phyloP scores from a whole-genome alignment of 2,797 vertebrate species.

The Alcedo atthis region DNA sequence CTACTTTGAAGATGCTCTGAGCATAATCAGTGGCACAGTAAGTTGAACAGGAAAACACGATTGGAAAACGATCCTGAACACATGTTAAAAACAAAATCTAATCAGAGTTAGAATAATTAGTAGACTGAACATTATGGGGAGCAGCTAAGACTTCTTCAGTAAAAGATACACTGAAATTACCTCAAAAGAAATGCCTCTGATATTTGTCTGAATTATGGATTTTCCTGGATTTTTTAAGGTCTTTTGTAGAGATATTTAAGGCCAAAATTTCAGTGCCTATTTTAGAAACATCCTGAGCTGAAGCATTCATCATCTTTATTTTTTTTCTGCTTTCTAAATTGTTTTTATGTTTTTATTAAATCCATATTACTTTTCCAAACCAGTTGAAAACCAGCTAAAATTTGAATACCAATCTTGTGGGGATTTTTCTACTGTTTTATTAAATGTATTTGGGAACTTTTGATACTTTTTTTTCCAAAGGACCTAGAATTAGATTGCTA shows the following conservation, averaged over 20 bases:
- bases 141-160: background rate
- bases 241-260: background rate
- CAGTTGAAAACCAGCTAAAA: background rate
- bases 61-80: background rate
- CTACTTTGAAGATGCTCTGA: slow-evolving; percentile 89
- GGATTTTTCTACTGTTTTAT: background rate
- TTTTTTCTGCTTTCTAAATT: background rate
- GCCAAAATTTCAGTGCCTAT: background rate
- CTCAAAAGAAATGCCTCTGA: background rate
- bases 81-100: fast-evolving
- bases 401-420: background rate
- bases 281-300: background rate
- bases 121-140: background rate
- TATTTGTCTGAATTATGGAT: background rate
- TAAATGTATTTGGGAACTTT: background rate
- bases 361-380: background rate
- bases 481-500: background rate
- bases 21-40: slow-evolving; percentile 82
- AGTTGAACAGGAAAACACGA: slow-evolving; percentile 72
- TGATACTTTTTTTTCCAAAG: background rate
- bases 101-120: background rate
- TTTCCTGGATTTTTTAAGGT: background rate
- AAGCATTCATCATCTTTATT: background rate
- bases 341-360: background rate
- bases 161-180: background rate